A percentile compares a stretch with the other conserved stretches of the same genome.
These are phyloP conservation scores for Polypterus senegalus DNA, from an alignment of 2,113 vertebrate species.

Conservation along the genomic window DNA sequence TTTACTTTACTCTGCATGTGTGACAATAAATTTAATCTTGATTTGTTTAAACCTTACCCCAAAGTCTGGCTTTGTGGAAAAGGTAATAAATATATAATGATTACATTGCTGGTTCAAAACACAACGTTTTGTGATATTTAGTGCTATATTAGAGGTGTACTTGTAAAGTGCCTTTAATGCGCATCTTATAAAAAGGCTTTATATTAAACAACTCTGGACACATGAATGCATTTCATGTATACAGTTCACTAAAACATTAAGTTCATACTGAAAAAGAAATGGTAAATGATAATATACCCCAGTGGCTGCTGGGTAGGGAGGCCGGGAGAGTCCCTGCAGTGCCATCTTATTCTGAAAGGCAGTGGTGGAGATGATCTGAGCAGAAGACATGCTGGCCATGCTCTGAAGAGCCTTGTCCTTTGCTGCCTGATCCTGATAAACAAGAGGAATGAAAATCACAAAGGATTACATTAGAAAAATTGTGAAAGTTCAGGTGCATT, in stretches of 20 bases:
- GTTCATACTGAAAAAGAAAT: no score
- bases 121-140: background rate
- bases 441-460: constrained; percentile 22
- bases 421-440: constrained; percentile 77
- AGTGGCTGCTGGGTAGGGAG: constrained; percentile 65
- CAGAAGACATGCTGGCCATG: constrained; percentile 90
- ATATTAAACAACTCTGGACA: no score
- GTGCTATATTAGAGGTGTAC: no score
- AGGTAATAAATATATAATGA: constrained; percentile 11
- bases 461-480: constrained; percentile 13
- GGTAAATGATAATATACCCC: constrained; percentile 50
- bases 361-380: constrained; percentile 86
- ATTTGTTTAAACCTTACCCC: no score
- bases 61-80: no score
- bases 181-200: no score
- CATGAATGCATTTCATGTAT: background rate
- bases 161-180: no score
- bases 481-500: constrained; percentile 27
- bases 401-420: constrained; percentile 95
- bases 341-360: constrained; percentile 88
- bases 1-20: no score
- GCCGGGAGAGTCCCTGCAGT: constrained; percentile 64
- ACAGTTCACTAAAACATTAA: background rate
- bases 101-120: background rate
- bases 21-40: no score